These are phyloP conservation scores for Himalopsyche phryganea DNA, from an alignment of 1,140 invertebrate species.

Conservation along the genomic window DNA sequence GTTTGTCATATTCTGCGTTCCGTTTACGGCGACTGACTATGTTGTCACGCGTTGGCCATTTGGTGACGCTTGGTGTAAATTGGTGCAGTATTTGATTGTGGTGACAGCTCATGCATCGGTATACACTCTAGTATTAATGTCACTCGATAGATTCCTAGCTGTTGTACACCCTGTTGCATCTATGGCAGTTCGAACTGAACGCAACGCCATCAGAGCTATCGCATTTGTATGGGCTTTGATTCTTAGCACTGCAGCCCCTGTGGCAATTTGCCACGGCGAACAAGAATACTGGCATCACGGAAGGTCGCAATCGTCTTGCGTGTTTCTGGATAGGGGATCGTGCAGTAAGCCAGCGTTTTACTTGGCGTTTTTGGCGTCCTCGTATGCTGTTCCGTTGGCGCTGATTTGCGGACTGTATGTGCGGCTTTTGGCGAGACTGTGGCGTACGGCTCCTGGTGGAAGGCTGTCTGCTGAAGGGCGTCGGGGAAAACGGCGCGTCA, in stretches of 20 bases:
- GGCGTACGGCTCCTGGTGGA: conserved; percentile 76
- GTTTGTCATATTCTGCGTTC: conserved; percentile 94
- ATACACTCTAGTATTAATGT: conserved; percentile 93
- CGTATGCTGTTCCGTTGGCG: conserved; percentile 77
- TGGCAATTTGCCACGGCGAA: conserved; percentile 74
- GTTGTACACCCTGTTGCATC: conserved; percentile 91
- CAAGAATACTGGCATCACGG: conserved; percentile 60
- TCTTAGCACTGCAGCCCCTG: conserved; percentile 69
- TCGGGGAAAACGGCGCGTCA: conserved; percentile 85
- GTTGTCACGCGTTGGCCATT: conserved; percentile 87
- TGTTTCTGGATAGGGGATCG: conserved; percentile 64
- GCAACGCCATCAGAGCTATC: conserved; percentile 76
- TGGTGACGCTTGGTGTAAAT: conserved; percentile 85
- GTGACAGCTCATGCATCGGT: conserved; percentile 93
- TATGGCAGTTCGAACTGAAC: conserved; percentile 82
- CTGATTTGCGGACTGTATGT: conserved; percentile 88
- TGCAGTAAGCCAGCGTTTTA: conserved; percentile 66
- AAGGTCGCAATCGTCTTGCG: conserved; percentile 59
- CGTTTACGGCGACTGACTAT: conserved; percentile 87
- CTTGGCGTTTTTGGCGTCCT: conserved; percentile 77
- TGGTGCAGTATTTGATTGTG: conserved; percentile 71
- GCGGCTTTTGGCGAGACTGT: conserved; percentile 83
- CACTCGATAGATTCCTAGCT: conserved; percentile 90
- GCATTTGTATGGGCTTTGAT: conserved; percentile 80
- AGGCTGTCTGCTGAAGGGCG: conserved; percentile 61